These are phyloP conservation scores for Hedya salicella DNA, from an alignment of 2,888 invertebrate genomes.

Conservation along the genomic window DNA sequence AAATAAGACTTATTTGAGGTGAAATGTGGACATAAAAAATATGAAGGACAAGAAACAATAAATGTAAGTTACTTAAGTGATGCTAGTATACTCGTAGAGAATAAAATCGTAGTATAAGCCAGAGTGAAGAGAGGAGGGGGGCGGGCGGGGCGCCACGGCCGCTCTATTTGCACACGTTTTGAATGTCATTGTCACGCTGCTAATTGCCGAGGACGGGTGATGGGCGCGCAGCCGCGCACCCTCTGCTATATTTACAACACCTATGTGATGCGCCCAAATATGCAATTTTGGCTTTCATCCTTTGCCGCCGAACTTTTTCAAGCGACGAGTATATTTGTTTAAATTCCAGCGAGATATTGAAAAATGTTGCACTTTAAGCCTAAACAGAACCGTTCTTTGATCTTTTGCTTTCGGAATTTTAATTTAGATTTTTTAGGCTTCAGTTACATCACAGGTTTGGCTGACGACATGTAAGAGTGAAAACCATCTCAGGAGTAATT, in stretches of 20 bases:
- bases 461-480: not conserved
- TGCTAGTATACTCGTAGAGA: conserved; percentile 6
- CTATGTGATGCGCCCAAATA: conserved; percentile 48
- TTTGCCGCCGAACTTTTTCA: conserved; percentile 50
- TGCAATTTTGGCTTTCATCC: conserved; percentile 52
- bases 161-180: conserved; percentile 79
- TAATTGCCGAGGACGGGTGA: conserved; percentile 68
- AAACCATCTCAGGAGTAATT: conserved; percentile 44
- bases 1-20: not conserved
- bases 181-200: conserved; percentile 81
- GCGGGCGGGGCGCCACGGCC: conserved; percentile 50
- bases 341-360: conserved; percentile 3
- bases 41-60: not conserved
- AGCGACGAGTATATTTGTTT: conserved; percentile 5
- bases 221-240: conserved; percentile 23
- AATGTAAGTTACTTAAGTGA: no score
- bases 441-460: conserved; percentile 1
- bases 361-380: not conserved
- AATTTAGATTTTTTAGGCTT: conserved; percentile 1
- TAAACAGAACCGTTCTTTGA: conserved; percentile 1
- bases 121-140: conserved; percentile 38
- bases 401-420: not conserved
- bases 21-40: not conserved
- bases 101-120: conserved; percentile 47
- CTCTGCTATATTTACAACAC: conserved; percentile 54